Conservation (phyloP, 2,797 vertebrate genomes). For the Bradypodion pumilum region DNA sequence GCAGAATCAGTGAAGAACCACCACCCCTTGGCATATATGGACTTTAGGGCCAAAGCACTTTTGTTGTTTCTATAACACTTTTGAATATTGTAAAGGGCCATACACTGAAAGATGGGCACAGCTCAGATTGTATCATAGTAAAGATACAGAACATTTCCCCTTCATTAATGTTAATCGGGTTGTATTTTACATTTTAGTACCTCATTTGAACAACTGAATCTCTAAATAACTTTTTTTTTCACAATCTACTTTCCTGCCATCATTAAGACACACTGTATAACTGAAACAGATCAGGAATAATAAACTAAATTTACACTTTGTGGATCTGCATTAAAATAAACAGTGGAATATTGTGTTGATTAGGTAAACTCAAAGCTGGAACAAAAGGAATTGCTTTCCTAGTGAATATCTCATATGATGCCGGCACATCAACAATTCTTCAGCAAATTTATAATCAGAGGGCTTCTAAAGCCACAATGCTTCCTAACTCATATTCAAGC, state of each 20-base stretch:
- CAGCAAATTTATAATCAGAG: conserved; percentile 26
- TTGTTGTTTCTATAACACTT: conserved; percentile 14
- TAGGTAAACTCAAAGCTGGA: neutral
- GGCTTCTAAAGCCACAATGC: conserved; percentile 4
- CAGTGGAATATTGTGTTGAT: neutral
- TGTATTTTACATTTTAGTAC: conserved; percentile 58
- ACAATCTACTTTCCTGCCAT: conserved; percentile 41
- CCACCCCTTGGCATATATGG: neutral
- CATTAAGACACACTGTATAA: conserved; percentile 24
- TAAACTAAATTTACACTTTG: conserved; percentile 51
- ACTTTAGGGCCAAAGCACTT: conserved; percentile 6
- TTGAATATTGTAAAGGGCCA: conserved; percentile 37
- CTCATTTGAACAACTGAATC: conserved; percentile 61
- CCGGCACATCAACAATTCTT: neutral
- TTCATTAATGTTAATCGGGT: conserved; percentile 20
- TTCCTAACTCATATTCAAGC: neutral
- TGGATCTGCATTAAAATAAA: conserved; percentile 21
- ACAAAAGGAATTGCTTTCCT: neutral
- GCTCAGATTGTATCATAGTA: conserved; percentile 36
- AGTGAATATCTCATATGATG: neutral
- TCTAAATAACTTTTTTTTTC: conserved; percentile 53
- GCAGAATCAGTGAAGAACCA: conserved; percentile 31
- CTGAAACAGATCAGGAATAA: conserved; percentile 46
- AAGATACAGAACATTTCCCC: conserved; percentile 22
- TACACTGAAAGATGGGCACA: conserved; percentile 32